Base-by-base conservation (phyloP, 2,888 invertebrate species). In the Melolontha melolontha region DNA sequence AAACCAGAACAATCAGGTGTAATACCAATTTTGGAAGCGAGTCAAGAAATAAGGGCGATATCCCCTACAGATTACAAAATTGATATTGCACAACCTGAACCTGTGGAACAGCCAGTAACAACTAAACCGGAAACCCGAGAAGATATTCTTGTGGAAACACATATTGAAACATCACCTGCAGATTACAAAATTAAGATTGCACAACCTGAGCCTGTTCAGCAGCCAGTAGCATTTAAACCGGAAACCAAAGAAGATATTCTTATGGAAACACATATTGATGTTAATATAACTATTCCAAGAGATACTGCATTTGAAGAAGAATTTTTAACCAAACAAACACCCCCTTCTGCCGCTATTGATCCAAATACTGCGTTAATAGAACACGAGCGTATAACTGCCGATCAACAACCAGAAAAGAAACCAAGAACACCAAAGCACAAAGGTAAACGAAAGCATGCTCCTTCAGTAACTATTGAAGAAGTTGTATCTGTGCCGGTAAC, bases 381-480 rank as follows among this genome's bases (percentile, higher is more conserved):
- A 34, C 47, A 54, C 8, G 69, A 67, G 29, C 44, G 66, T 41
- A 22, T 49, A 5, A 55, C 34, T 6, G n/a, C 27, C 5, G 52
- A 65, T 44, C 63, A 47, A 40, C 47, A 55, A 50, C 41, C 40
- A 6, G 41, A 64, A 16, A 70, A 63, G 41, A 71, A 71, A 41
- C 47, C 52, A 4, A 71, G 70, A 66, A 51, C 63, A 0, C 5
- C 70, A 10, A 70, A 81, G 75, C 70, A 76, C 2, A 81, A 80
- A 76, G 64, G 72, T 4, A 82, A 82, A 70, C 74, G 77, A 12
- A 83, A 82, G 73, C 83, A 85, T 41, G 83, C 83, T 0, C 81
- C 85, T 1, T 82, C 85, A 1, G 85, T 86, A 1, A 86, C 85
- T 62, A 87, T 87, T 64, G 87, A 87, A 77, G 86, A 87, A 77